A percentile compares a stretch with the other conserved stretches of the same genome.
These are phyloP conservation scores for Hartigia nigra DNA, from an alignment of 2,888 invertebrate genomes.

Conservation along the genomic window DNA sequence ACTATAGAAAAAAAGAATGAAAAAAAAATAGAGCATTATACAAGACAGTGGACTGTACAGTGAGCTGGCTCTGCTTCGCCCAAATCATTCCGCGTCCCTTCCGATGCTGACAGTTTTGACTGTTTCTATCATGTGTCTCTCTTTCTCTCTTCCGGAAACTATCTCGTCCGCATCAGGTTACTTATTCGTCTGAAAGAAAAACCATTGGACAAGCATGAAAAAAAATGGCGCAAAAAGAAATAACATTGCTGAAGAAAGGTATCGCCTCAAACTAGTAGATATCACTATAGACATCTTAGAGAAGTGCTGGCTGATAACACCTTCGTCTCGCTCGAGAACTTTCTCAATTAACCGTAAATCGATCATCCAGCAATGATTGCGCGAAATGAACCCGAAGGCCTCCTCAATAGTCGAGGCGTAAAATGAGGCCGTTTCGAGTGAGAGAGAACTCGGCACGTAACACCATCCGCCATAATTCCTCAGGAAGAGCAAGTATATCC, in stretches of 20 bases:
- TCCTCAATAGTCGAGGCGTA: background rate
- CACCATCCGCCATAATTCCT: background rate
- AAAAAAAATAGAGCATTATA: background rate
- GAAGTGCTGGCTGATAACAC: background rate
- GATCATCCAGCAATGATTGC: background rate
- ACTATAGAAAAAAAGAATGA: slow-evolving; percentile 16
- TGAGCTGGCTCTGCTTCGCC: slow-evolving; percentile 21
- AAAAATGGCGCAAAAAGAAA: background rate
- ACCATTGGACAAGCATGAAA: background rate
- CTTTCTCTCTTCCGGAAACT: slow-evolving; percentile 1
- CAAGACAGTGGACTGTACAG: slow-evolving; percentile 32
- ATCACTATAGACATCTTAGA: background rate
- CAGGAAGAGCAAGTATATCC: background rate
- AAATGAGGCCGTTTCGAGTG: background rate
- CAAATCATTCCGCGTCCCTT: slow-evolving; percentile 1
- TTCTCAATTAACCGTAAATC: background rate
- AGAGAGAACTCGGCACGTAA: background rate
- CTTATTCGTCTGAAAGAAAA: background rate
- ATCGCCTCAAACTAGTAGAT: background rate
- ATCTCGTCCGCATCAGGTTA: background rate
- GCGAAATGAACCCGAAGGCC: background rate
- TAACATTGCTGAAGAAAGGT: background rate
- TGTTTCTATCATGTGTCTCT: slow-evolving; percentile 7
- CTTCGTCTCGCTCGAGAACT: background rate
- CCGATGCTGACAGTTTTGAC: background rate